Base-by-base conservation (phyloP, 2,797 vertebrate genomes). In the Eidolon dupreanum region DNA sequence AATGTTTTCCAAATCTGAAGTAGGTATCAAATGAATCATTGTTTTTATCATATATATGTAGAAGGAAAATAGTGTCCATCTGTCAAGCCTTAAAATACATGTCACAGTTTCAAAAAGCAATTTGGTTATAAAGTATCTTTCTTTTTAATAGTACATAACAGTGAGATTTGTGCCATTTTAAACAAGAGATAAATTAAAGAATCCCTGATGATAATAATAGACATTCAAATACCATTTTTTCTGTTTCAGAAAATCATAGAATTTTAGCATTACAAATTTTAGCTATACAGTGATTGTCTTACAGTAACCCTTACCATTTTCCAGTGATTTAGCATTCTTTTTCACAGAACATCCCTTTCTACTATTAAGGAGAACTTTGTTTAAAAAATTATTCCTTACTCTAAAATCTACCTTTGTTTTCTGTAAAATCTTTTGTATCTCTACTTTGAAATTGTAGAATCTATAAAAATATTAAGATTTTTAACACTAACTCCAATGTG, bases 231-330 rank as follows among this genome's bases (percentile, higher is more conserved):
- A 57, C 12, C 43, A 4, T 57, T 93, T 95, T 85, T 82, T 73
- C 66, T 96, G 20, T 74, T 93, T 53, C 41, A 78, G 85, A 92
- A 95, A 77, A 89, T 51, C 13, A 90, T 28, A 90, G 28, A 82
- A 70, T 75, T 82, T 81, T 78, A 51, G 59, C 77, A 82, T 86
- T 77, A 28, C 20, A 90, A 33, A 38, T 90, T 85, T 83, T 65
- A 7, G 33, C 46, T 92, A 0, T 36, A 5, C 8, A 61, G 15
- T 77, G 66, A 59, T 71, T 81, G 1, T 59, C n/a, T 92, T 70
- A 83, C 8, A 53, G 31, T 66, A 87, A 66, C 28, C 24, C 3
- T 85, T 81, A 49, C 33, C 53, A 43, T 97, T 75, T 93, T 83
- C n/a, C 57, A 65, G 17, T 63, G 31, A 57, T 59, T 53, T 38